phyloP scores from a whole-genome alignment of 1,140 invertebrate genomes.

The Platyscapa corneri region DNA sequence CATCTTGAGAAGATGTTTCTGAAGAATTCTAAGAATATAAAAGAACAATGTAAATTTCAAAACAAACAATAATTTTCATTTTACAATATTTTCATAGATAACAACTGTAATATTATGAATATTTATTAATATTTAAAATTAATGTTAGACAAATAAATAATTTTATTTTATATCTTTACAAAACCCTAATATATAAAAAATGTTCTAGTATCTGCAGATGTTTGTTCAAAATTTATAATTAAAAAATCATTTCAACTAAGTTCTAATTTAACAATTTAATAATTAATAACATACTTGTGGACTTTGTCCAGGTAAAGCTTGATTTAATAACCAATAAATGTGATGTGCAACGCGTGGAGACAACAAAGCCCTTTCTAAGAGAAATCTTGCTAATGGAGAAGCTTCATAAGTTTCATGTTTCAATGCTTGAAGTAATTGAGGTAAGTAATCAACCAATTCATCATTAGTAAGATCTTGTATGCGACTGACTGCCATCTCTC shows the following conservation, averaged over 20 bases:
- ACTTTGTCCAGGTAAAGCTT: slow-evolving; percentile 82
- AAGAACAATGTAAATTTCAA: too few relatives aligned
- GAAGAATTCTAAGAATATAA: slow-evolving; percentile 73
- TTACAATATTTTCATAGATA: neutral
- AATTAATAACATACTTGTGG: slow-evolving; percentile 75
- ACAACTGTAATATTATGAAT: neutral
- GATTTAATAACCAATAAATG: slow-evolving; percentile 94
- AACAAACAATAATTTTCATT: too few relatives aligned
- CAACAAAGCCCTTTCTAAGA: slow-evolving; percentile 88
- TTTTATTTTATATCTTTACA: too few relatives aligned
- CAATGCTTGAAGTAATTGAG: slow-evolving; percentile 94
- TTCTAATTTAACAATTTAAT: slow-evolving; percentile 6
- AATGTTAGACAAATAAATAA: too few relatives aligned
- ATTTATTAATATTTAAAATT: too few relatives aligned
- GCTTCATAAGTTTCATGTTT: slow-evolving; percentile 95
- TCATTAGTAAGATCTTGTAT: slow-evolving; percentile 87
- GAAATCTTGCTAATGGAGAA: slow-evolving; percentile 86
- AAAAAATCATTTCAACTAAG: neutral
- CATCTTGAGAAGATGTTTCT: slow-evolving; percentile 71
- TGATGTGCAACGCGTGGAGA: slow-evolving; percentile 94
- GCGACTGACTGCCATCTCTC: slow-evolving; percentile 88
- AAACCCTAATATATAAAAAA: too few relatives aligned
- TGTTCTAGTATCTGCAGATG: too few relatives aligned
- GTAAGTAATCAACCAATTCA: slow-evolving; percentile 92
- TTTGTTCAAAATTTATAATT: too few relatives aligned